Evolutionary conservation across 1,140 invertebrate species (phyloP), one percentile per base, ranked within the genome.

Genomic region (Tetramorium simillimum): DNA sequence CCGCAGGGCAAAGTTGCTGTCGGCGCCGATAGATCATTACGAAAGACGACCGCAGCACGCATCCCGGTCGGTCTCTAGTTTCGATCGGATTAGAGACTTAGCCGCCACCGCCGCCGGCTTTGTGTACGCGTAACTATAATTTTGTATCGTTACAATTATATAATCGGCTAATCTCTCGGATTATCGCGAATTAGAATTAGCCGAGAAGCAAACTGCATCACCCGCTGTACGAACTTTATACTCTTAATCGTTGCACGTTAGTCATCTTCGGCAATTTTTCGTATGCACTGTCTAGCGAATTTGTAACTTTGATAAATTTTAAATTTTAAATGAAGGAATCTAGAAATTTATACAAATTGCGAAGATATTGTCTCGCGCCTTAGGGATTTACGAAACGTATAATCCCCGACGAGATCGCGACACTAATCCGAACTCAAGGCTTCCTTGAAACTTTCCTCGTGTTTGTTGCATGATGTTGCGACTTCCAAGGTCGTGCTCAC

Each of bases 11-110:
- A 84, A 84, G 69, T 84, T 84, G 43, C 43, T 37, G 28, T 62
- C 56, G 24, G 53, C 80, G 24, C 53, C 80, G 43, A 84, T 84
- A 75, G 53, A 84, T 75, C 69, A 84, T 84, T 73, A 75, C 69
- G 80, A 67, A 60, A 84, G 69, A 49, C 69, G 40, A 75, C 53
- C 40, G 67, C 67, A 60, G 37, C 77, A 81, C 62, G 77, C 53
- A 60, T 73, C 69, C 40, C 53, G 53, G 53, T 60, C 53, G 56
- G 12, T 46, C 53, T 82, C 18, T 53, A 82, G 80, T 84, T 84
- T 73, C 56, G 69, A 84, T 49, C 56, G 69, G 80, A 84, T 62
- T 75, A 60, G 18, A 60, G 18, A 49, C 80, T 81, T 43, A 40
- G 49, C 62, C 0, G 6, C 6, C 33, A 10, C 2, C 37, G 24